Evolutionary conservation across 2,113 vertebrate species (phyloP).

Genomic region (Tylochromis polylepis): DNA sequence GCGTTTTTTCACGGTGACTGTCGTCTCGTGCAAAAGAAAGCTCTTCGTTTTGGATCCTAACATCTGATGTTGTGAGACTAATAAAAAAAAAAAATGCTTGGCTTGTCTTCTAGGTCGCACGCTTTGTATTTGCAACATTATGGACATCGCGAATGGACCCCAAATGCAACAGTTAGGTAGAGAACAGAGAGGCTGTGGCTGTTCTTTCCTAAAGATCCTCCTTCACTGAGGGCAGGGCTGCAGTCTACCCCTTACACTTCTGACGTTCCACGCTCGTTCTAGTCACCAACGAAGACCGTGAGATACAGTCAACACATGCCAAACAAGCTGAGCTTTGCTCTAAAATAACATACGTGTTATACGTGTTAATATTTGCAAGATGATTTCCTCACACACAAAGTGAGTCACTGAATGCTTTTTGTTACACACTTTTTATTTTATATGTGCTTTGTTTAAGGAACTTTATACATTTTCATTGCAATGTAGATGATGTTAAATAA

Average conservation of each 20-base stretch:
- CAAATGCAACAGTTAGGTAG: background rate
- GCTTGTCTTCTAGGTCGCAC: background rate
- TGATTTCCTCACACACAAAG: background rate
- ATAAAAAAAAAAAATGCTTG: background rate
- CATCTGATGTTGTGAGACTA: background rate
- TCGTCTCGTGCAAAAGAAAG: no score
- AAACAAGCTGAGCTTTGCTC: background rate
- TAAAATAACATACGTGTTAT: background rate
- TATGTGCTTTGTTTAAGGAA: background rate
- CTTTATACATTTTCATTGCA: background rate
- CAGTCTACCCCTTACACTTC: background rate
- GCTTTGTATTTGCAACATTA: background rate
- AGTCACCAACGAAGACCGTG: background rate
- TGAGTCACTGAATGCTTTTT: background rate
- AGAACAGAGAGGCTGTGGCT: background rate
- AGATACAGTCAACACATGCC: background rate
- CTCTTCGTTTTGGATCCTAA: background rate
- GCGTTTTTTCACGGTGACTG: background rate
- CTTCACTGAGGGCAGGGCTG: background rate
- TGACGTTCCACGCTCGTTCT: background rate
- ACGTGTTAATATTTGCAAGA: background rate
- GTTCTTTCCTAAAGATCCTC: background rate
- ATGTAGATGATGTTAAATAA: background rate
- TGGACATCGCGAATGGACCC: background rate
- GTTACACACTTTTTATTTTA: background rate